Evolutionary conservation across 2,797 vertebrate species (phyloP), one percentile per base, ranked within the genome.

Genomic region (Pseudotriccus pelzelni): DNA sequence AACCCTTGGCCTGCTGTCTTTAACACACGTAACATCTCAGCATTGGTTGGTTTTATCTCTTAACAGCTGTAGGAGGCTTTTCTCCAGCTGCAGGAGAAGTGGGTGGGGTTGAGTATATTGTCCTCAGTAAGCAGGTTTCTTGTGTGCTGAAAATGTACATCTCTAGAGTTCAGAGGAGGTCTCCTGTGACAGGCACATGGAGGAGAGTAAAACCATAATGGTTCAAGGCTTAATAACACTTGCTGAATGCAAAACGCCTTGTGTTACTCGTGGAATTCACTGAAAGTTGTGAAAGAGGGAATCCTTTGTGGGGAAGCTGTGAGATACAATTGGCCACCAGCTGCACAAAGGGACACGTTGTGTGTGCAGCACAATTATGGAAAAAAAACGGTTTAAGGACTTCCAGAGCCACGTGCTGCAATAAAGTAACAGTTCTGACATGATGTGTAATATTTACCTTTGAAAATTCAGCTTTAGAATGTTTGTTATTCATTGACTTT

Each of bases 211-310:
- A 87, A 24, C 9, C 3, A 8, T 9, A 28, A 34, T 43, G 12
- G 23, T 53, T 72, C 16, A 50, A 56, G 16, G 22, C 14, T 9
- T 53, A 20, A 6, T 62, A 55, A 43, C 6, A 9, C 3, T 22
- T 46, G 6, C 37, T 58, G 36, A 46, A 16, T 53, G 11, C 21
- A 32, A 66, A 82, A 28, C 32, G 14, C 18, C 3, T 49, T 72
- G 18, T 53, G 32, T 34, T 37, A 9, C 44, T 28, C 17, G 4
- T 20, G 55, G 44, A 44, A 32, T 79, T 66, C 1, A 6, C 3
- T 76, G 64, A 9, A 53, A 79, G 5, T 1, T 53, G 27, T 1
- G 2, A 6, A 50, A 79, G 16, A 47, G 1, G 1, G 59, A 72
- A 16, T 64, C 12, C 12, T 49, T 68, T 36, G 28, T 23, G n/a